Evolutionary conservation across 2,888 invertebrate genomes (phyloP).

Genomic region (Apoda limacodes): DNA sequence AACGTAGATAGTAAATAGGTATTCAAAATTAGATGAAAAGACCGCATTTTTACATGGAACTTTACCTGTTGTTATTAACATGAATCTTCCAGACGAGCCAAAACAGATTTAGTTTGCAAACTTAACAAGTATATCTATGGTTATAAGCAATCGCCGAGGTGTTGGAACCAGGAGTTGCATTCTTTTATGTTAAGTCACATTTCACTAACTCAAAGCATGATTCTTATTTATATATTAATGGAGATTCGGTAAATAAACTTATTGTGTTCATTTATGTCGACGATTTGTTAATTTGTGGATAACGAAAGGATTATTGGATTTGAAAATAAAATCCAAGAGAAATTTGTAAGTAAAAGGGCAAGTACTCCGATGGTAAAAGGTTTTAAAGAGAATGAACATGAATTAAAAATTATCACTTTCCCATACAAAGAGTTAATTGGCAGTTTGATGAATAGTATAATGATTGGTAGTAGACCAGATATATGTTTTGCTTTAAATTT

Average conservation of each 20-base stretch:
- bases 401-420: no score
- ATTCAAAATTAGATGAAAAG: constrained; percentile 6
- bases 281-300: no score
- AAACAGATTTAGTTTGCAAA: constrained; percentile 4
- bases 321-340: no score
- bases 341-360: no score
- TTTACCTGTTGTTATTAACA: constrained; percentile 2
- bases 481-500: no score
- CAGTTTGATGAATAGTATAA: no score
- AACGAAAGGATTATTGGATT: no score
- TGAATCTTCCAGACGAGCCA: constrained; percentile 4
- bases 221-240: neutral
- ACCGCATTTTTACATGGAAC: constrained; percentile 6
- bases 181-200: neutral
- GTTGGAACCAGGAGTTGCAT: constrained; percentile 1
- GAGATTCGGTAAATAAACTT: neutral
- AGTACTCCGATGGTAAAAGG: no score
- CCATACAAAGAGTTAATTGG: no score
- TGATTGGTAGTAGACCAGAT: no score
- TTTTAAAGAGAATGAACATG: no score
- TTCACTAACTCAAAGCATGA: neutral
- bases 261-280: neutral
- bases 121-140: constrained; percentile 8
- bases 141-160: constrained; percentile 1
- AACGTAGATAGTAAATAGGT: constrained; percentile 4